phyloP scores from a whole-genome alignment of 2,797 vertebrate genomes.

The Betta splendens region DNA sequence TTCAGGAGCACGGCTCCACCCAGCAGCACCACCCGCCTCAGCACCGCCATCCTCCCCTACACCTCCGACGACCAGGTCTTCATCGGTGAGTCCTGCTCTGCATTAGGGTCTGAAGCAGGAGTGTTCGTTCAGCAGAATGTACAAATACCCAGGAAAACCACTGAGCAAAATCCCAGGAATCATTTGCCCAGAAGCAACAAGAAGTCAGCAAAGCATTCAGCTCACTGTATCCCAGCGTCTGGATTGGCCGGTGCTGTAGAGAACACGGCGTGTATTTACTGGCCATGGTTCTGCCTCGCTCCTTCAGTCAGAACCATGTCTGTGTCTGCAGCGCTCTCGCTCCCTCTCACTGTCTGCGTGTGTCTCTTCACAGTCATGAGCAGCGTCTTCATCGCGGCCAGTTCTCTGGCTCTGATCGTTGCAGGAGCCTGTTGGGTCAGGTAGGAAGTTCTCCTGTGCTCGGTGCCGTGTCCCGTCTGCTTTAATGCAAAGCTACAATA shows the following conservation, averaged over 20 bases:
- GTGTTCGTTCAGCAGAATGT: background rate
- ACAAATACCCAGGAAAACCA: background rate
- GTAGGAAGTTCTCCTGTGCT: slow-evolving; percentile 76
- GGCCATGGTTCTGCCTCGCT: slow-evolving; percentile 23
- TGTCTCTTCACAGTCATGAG: slow-evolving; percentile 82
- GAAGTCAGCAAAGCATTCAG: background rate
- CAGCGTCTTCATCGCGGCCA: slow-evolving; percentile 81
- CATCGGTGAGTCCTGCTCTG: slow-evolving; percentile 86
- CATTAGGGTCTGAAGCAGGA: too few relatives aligned
- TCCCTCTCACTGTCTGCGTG: slow-evolving; percentile 32
- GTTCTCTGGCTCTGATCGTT: slow-evolving; percentile 79
- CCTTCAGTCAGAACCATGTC: slow-evolving; percentile 37
- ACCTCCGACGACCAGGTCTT: slow-evolving; percentile 76
- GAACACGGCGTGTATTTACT: slow-evolving; percentile 6
- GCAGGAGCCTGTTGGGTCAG: slow-evolving; percentile 89
- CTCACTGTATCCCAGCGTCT: background rate
- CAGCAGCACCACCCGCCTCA: slow-evolving; percentile 48
- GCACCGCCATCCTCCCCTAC: slow-evolving; percentile 64
- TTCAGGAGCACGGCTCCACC: slow-evolving; percentile 19
- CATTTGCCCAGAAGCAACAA: background rate
- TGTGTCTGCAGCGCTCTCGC: background rate
- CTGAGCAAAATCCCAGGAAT: background rate
- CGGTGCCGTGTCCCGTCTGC: too few relatives aligned
- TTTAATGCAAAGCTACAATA: too few relatives aligned
- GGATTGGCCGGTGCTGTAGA: background rate